phyloP scores from a whole-genome alignment of 2,113 vertebrate species.

The Trogon melanurus region DNA sequence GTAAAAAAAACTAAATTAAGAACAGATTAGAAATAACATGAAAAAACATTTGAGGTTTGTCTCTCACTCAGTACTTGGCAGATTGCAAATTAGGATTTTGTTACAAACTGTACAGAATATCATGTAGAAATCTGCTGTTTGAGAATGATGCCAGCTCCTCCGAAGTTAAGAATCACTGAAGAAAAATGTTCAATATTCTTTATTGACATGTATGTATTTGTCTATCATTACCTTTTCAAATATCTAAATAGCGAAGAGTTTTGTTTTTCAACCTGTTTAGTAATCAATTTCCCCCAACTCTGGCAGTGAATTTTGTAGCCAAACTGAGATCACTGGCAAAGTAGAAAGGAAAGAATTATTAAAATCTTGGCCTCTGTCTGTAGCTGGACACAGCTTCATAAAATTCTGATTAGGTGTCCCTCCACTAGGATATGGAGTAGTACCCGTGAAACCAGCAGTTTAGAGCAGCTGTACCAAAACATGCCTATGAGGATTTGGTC shows the following conservation, averaged over 20 bases:
- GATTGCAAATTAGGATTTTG: not conserved
- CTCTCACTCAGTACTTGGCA: constrained; percentile 10
- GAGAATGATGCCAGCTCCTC: not conserved
- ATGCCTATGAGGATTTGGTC: not conserved
- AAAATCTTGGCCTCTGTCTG: not conserved
- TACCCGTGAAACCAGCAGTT: not conserved
- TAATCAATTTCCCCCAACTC: not conserved
- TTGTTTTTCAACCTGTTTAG: not conserved
- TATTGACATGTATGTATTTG: not conserved
- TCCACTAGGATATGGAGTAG: not conserved
- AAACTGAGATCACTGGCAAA: not conserved
- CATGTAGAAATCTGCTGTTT: not conserved
- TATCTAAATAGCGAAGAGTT: not conserved
- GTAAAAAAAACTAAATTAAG: not conserved
- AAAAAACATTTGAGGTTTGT: not conserved
- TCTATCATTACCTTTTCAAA: not conserved
- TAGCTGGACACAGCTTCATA: not conserved
- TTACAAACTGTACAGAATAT: not conserved
- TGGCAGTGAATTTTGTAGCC: not conserved
- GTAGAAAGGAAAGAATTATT: not conserved
- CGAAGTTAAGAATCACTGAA: not conserved
- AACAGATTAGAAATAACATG: not conserved
- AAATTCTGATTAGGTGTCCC: not conserved
- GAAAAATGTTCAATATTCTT: constrained; percentile 29
- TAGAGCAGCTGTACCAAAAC: not conserved